Evolutionary conservation across 2,797 vertebrate species (phyloP).

Genomic region (Poeciliopsis presidionis): DNA sequence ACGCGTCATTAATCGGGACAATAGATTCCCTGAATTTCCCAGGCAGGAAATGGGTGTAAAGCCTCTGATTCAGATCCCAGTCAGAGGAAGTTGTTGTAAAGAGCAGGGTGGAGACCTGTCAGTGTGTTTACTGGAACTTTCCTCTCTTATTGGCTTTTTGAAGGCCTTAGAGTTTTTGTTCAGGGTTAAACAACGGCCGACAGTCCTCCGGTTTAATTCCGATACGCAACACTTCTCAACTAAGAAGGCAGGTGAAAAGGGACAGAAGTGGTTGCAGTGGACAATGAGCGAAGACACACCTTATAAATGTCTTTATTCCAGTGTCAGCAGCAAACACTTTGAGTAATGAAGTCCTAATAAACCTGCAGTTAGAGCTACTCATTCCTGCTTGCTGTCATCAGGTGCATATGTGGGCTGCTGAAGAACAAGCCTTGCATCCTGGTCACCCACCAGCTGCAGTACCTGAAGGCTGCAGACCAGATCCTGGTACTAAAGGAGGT

Average conservation of each 20-base stretch:
- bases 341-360: not conserved
- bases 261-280: not conserved
- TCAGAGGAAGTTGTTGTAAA: conserved; percentile 8
- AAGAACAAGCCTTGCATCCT: conserved; percentile 89
- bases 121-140: not conserved
- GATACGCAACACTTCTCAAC: not conserved
- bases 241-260: not conserved
- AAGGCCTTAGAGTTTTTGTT: conserved; percentile 10
- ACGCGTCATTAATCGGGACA: not conserved
- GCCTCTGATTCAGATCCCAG: not conserved
- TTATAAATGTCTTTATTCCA: not conserved
- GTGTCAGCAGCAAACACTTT: not conserved
- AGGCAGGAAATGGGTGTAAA: conserved; percentile 14
- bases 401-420: conserved; percentile 91
- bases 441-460: conserved; percentile 94
- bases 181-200: not conserved
- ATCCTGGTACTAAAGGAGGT: conserved; percentile 91
- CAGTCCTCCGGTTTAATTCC: not conserved
- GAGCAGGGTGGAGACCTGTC: not conserved
- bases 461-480: conserved; percentile 85
- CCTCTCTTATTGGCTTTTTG: not conserved
- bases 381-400: conserved; percentile 46
- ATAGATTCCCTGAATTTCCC: not conserved
- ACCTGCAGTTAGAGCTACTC: not conserved
- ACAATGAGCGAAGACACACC: not conserved